Evolutionary conservation across 1,140 invertebrate species (phyloP).

Genomic region (Prorops nasuta): DNA sequence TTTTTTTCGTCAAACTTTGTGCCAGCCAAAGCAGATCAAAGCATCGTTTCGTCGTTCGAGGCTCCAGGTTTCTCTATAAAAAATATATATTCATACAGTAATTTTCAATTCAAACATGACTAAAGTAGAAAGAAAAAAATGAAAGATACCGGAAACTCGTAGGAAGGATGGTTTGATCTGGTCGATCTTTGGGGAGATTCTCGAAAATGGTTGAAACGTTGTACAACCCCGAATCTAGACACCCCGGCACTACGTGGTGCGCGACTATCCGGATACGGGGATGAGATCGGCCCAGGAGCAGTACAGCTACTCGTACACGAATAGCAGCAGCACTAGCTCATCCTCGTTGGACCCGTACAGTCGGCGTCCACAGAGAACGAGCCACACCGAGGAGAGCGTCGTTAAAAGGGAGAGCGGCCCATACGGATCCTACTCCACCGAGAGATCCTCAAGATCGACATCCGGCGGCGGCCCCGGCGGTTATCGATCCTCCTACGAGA

Average conservation of each 20-base stretch:
- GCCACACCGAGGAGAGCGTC: slow-evolving; percentile 62
- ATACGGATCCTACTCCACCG: slow-evolving; percentile 69
- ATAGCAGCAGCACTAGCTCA: slow-evolving; percentile 56
- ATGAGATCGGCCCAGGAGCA: slow-evolving; percentile 70
- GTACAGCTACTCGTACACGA: slow-evolving; percentile 80
- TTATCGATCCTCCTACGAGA: slow-evolving; percentile 74
- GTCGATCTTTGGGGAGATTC: no score
- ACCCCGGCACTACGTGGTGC: slow-evolving; percentile 80
- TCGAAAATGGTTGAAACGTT: no score
- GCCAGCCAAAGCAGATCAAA: no score
- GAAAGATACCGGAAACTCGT: no score
- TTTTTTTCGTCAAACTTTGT: no score
- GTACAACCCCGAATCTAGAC: no score
- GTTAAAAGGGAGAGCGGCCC: slow-evolving; percentile 66
- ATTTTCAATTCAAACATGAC: no score
- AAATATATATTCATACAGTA: no score
- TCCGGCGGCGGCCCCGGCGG: slow-evolving; percentile 72
- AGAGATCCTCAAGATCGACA: slow-evolving; percentile 65
- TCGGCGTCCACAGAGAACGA: slow-evolving; percentile 60
- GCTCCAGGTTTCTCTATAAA: no score
- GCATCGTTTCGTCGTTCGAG: no score
- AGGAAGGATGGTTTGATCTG: no score
- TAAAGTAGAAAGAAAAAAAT: no score
- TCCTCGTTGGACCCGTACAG: slow-evolving; percentile 59
- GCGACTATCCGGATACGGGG: slow-evolving; percentile 69